Evolutionary conservation across 2,797 vertebrate genomes (phyloP), one percentile per base, ranked within the genome.

Genomic region (Typhlichthys eigenmanni): DNA sequence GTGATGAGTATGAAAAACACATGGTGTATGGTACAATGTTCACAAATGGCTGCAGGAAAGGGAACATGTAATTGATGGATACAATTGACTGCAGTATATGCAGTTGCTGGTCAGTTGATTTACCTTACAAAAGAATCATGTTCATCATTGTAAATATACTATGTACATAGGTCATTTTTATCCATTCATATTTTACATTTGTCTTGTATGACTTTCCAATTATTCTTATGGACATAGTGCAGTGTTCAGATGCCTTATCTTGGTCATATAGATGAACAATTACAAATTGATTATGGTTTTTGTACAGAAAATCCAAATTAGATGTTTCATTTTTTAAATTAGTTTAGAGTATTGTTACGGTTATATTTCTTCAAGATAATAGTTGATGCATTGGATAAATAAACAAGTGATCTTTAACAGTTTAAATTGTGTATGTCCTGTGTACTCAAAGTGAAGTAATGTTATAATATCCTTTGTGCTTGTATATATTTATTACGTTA

Each of bases 371-470:
- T 54, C 38, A 56, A 38, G 5, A 75, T 67, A 55, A 49, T 57
- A 70, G 66, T 81, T 72, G 56, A 63, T 79, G 38, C 46, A 47
- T 80, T 82, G 53, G 46, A 57, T 13, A 29, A 86, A 69, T 87
- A 87, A 87, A 90, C 17, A 13, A n/a, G 49, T 75, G 45, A 69
- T 69, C 64, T 16, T 14, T 0, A 69, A 43, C 38, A 71, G 24
- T 29, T 29, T 29, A 29, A 74, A 69, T 49, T 13, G 38, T 6
- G 9, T 13, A 16, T 52, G 5, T 38, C 38, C 38, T 62, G 0
- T 32, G 17, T 1, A 8, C 64, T n/a, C 58, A 55, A 3, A 55
- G 58, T 71, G 2, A 54, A 0, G 62, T 58, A 64, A 2, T 72
- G 0, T 14, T 56, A 1, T 58, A 24, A 8, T 7, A 43, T 43